A percentile compares a stretch with the other conserved stretches of the same genome.
phyloP scores from a whole-genome alignment of 2,888 invertebrate species.

The Philopedon plagiatum region DNA sequence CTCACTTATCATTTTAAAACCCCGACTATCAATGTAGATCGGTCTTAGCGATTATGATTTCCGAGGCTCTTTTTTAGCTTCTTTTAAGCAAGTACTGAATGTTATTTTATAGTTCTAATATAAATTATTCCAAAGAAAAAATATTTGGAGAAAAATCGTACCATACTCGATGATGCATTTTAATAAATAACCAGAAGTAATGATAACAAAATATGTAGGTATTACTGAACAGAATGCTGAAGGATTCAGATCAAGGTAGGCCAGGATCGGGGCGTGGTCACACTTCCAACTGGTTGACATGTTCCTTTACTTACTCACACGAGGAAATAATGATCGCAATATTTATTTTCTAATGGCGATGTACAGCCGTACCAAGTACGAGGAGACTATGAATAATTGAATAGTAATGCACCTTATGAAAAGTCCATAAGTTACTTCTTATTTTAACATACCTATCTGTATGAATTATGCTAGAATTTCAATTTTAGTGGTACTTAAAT shows the following conservation, averaged over 20 bases:
- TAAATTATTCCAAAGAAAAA: neutral
- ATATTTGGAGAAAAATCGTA: neutral
- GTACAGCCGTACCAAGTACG: conserved; percentile 36
- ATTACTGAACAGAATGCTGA: conserved; percentile 41
- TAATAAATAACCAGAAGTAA: neutral
- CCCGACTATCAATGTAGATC: too few species aligned
- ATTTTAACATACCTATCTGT: too few species aligned
- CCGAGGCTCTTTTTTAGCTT: too few species aligned
- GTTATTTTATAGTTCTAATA: neutral
- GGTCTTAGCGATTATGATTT: too few species aligned
- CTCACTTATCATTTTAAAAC: too few species aligned
- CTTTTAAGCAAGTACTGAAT: neutral
- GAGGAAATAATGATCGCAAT: conserved; percentile 49
- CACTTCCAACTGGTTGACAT: conserved; percentile 44
- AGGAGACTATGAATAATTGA: conserved; percentile 21
- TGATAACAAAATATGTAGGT: neutral
- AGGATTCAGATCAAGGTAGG: conserved; percentile 63
- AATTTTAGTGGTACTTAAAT: too few species aligned
- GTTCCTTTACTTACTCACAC: conserved; percentile 48
- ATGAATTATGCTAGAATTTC: too few species aligned
- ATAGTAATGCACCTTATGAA: conserved; percentile 2
- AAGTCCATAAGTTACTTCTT: too few species aligned
- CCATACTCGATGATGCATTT: neutral
- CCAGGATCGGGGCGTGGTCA: conserved; percentile 59
- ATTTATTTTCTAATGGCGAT: conserved; percentile 21